These are phyloP conservation scores for Nilaparvata lugens DNA, from an alignment of 1,140 invertebrate genomes.

Conservation along the genomic window DNA sequence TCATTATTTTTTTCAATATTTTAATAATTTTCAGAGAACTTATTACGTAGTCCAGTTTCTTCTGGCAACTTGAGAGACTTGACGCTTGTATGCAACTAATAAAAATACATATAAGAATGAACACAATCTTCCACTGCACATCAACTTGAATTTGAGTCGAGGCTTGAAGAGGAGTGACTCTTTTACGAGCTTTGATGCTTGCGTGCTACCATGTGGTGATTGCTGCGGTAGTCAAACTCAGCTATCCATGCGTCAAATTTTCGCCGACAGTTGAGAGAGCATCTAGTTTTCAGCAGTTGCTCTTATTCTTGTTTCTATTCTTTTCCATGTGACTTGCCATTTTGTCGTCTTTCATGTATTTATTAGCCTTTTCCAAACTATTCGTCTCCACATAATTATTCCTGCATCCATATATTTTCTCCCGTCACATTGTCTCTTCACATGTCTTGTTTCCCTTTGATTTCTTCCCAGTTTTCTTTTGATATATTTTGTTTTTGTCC, in stretches of 20 bases:
- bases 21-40: too few species aligned
- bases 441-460: background rate
- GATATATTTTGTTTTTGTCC: background rate
- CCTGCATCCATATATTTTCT: background rate
- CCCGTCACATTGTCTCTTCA: background rate
- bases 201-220: background rate
- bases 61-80: too few species aligned
- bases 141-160: background rate
- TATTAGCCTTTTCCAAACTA: background rate
- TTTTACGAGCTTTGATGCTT: background rate
- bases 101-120: background rate
- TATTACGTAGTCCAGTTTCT: too few species aligned
- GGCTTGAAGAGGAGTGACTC: background rate
- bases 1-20: too few species aligned
- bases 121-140: background rate
- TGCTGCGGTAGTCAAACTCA: too few species aligned
- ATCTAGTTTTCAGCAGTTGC: background rate
- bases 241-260: too few species aligned
- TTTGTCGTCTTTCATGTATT: background rate
- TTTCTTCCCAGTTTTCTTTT: background rate
- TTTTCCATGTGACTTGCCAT: background rate
- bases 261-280: too few species aligned
- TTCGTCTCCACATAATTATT: background rate
- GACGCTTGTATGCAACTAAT: too few species aligned
- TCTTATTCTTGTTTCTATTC: constrained; percentile 1